Conservation (phyloP, 2,888 invertebrate genomes). For the Malachius bipustulatus region DNA sequence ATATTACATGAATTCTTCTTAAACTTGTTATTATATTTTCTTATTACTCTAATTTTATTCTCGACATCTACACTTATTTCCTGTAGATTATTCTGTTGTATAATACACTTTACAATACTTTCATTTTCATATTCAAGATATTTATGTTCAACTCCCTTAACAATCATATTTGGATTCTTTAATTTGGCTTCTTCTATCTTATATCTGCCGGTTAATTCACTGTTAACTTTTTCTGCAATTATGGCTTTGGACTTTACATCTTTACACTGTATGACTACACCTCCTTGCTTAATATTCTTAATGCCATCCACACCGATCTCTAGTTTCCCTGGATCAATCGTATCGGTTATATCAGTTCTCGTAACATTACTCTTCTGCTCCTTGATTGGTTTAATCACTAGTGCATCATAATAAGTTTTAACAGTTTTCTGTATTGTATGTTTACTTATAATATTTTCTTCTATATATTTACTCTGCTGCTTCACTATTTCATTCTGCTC, state of each 20-base stretch:
- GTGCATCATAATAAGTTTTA: neutral
- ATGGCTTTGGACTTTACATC: constrained; percentile 5
- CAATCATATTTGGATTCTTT: constrained; percentile 4
- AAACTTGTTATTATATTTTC: too few species aligned
- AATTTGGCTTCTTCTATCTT: constrained; percentile 4
- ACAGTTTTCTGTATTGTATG: too few species aligned
- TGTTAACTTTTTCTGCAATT: constrained; percentile 5
- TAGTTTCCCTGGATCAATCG: constrained; percentile 4
- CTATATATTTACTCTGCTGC: too few species aligned
- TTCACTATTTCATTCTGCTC: too few species aligned
- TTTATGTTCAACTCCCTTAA: constrained; percentile 4
- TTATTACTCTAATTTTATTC: too few species aligned
- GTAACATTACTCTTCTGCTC: constrained; percentile 6
- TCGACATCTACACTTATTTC: too few species aligned
- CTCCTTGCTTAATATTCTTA: constrained; percentile 7
- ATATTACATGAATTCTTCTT: too few species aligned
- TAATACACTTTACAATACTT: too few species aligned
- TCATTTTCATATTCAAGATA: constrained; percentile 7
- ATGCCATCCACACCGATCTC: constrained; percentile 7
- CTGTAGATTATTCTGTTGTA: too few species aligned
- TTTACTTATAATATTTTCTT: too few species aligned
- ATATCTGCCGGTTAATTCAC: constrained; percentile 5
- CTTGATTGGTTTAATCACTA: constrained; percentile 4
- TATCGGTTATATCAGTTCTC: constrained; percentile 6
- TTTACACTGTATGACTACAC: constrained; percentile 6